Percentiles rank a stretch among this genome's conserved stretches.
Conservation (phyloP, 2,888 invertebrate species). For the Formica aserva region DNA sequence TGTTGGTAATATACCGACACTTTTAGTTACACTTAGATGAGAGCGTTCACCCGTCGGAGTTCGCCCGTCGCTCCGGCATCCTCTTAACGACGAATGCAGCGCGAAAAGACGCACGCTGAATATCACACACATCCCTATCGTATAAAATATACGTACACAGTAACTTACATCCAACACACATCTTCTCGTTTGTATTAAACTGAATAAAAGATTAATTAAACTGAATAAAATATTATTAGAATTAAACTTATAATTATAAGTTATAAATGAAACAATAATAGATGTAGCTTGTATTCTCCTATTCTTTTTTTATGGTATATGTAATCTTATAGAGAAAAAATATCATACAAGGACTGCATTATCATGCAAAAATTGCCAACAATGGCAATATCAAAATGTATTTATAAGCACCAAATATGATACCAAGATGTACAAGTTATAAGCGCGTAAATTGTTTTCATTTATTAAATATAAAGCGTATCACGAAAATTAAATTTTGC, state of each 20-base stretch:
- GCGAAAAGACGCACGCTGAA: slow-evolving; percentile 1
- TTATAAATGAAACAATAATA: neutral
- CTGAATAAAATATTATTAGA: neutral
- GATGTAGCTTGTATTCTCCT: neutral
- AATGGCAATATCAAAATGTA: too few relatives aligned
- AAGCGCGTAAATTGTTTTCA: neutral
- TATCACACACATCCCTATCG: neutral
- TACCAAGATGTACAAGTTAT: neutral
- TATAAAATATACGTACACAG: neutral
- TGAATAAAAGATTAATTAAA: neutral
- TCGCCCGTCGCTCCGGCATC: too few relatives aligned
- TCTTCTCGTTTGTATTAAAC: neutral
- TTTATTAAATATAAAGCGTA: neutral
- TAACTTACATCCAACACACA: neutral
- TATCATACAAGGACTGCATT: too few relatives aligned
- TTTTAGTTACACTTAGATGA: too few relatives aligned
- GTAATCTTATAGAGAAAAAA: neutral
- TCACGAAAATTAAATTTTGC: neutral
- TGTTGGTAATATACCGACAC: too few relatives aligned
- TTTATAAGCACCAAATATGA: neutral
- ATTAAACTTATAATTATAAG: neutral
- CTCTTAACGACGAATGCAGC: slow-evolving; percentile 20
- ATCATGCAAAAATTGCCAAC: too few relatives aligned
- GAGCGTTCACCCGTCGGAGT: too few relatives aligned
- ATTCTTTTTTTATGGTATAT: neutral